phyloP scores from a whole-genome alignment of 2,888 invertebrate genomes.

The Nipponacmea schrenckii region DNA sequence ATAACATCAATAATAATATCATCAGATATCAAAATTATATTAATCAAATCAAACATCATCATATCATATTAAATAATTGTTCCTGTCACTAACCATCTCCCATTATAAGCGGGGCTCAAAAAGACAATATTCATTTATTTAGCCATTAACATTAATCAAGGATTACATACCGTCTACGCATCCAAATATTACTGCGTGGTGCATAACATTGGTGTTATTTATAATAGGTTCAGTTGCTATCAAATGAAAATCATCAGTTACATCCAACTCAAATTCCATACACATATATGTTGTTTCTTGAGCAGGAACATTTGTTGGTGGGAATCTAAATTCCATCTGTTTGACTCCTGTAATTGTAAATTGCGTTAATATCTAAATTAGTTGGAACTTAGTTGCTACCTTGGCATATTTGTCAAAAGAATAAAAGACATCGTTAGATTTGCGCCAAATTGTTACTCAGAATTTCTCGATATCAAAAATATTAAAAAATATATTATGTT shows the following conservation, averaged over 20 bases:
- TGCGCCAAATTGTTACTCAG: no score
- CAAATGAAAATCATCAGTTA: slow-evolving; percentile 32
- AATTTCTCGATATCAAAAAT: no score
- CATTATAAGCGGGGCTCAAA: no score
- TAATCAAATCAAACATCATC: no score
- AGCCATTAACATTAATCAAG: background rate
- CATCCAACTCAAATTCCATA: slow-evolving; percentile 35
- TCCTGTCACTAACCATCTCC: no score
- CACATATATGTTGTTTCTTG: slow-evolving; percentile 38
- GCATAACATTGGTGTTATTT: slow-evolving; percentile 37
- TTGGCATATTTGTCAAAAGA: no score
- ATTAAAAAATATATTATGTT: no score
- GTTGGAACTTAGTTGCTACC: no score
- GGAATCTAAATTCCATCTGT: slow-evolving; percentile 27
- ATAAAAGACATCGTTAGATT: no score
- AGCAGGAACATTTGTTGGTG: slow-evolving; percentile 26
- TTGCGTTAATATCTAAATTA: background rate
- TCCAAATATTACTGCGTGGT: slow-evolving; percentile 37
- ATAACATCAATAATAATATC: no score
- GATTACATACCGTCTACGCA: slow-evolving; percentile 25
- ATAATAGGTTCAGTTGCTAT: slow-evolving; percentile 36
- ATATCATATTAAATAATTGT: no score
- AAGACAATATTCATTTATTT: background rate
- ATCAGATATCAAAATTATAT: no score
- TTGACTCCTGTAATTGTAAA: slow-evolving; percentile 24